Evolutionary conservation across 2,888 invertebrate genomes (phyloP).

Genomic region (Metellina segmentata): DNA sequence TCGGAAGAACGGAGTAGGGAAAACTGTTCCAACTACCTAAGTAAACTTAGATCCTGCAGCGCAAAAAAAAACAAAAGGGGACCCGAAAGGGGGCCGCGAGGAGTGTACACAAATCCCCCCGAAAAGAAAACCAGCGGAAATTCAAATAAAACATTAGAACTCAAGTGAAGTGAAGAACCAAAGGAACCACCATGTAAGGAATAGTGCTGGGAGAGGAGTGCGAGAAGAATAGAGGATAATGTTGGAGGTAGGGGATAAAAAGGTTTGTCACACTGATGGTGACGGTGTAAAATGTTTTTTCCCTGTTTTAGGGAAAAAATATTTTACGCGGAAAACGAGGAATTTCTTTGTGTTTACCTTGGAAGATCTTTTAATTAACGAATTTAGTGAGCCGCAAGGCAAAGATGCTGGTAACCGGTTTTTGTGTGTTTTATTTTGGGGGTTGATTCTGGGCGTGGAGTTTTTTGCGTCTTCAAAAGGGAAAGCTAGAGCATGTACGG

Average conservation of each 20-base stretch:
- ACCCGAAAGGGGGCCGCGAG: slow-evolving; percentile 44
- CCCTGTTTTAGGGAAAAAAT: slow-evolving; percentile 17
- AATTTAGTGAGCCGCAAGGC: slow-evolving; percentile 74
- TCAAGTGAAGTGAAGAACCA: slow-evolving; percentile 43
- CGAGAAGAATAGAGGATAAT: slow-evolving; percentile 26
- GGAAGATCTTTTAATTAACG: slow-evolving; percentile 74
- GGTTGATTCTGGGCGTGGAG: not conserved
- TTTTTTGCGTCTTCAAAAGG: not conserved
- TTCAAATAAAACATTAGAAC: slow-evolving; percentile 70
- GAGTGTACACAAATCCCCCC: slow-evolving; percentile 58
- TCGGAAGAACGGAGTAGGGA: not conserved
- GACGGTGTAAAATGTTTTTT: slow-evolving; percentile 64
- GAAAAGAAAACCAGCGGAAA: slow-evolving; percentile 57
- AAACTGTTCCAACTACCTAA: slow-evolving; percentile 34
- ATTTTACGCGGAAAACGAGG: not conserved
- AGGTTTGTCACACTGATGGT: slow-evolving; percentile 40
- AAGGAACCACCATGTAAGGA: slow-evolving; percentile 19
- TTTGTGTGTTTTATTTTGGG: slow-evolving; percentile 47
- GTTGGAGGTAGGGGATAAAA: slow-evolving; percentile 1
- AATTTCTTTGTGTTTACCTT: slow-evolving; percentile 74
- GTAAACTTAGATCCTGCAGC: slow-evolving; percentile 2
- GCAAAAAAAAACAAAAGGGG: slow-evolving; percentile 66
- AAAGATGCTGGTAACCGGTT: slow-evolving; percentile 65
- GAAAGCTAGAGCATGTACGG: no score
- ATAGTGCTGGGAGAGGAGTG: slow-evolving; percentile 12